phyloP scores from a whole-genome alignment of 2,888 invertebrate species.

The Epirrita christyi region DNA sequence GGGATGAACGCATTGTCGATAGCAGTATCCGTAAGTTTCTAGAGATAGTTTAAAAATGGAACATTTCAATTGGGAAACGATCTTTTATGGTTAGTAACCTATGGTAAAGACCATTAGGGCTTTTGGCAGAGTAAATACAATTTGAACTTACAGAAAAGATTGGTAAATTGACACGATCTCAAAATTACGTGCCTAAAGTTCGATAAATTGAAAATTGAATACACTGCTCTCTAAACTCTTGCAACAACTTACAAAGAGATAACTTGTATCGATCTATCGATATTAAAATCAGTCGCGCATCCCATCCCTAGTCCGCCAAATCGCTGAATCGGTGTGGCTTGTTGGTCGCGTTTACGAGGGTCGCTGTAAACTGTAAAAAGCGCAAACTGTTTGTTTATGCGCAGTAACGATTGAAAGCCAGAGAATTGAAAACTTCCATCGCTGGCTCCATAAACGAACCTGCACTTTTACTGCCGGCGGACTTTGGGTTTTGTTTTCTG shows the following conservation, averaged over 20 bases:
- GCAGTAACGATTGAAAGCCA: constrained; percentile 55
- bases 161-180: no score
- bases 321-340: constrained; percentile 76
- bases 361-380: constrained; percentile 80
- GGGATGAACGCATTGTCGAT: constrained; percentile 11
- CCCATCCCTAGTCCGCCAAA: constrained; percentile 56
- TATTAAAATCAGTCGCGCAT: constrained; percentile 12
- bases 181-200: no score
- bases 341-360: constrained; percentile 78
- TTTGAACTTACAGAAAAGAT: no score
- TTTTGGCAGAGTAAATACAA: no score
- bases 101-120: no score
- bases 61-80: no score
- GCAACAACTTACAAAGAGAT: no score
- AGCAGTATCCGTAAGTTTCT: no score
- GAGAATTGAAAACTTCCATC: constrained; percentile 54
- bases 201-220: no score
- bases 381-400: constrained; percentile 82
- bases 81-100: no score
- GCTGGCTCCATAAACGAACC: constrained; percentile 63
- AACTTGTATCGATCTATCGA: constrained; percentile 20
- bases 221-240: no score
- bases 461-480: constrained; percentile 63
- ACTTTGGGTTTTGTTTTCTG: constrained; percentile 30
- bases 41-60: no score